phyloP scores from a whole-genome alignment of 2,113 vertebrate species.

The Tetrao urogallus region DNA sequence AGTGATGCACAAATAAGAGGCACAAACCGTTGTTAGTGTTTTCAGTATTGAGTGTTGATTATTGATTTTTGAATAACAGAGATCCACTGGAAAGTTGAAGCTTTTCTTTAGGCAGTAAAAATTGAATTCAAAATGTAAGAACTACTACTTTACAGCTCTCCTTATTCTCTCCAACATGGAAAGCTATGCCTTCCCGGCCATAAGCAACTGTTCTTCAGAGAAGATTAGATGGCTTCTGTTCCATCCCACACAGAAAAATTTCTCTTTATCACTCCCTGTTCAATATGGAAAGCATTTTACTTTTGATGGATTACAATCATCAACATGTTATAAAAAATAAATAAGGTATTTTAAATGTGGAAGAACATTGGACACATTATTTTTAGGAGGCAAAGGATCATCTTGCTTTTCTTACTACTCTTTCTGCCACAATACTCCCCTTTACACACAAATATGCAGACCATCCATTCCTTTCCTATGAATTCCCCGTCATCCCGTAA shows the following conservation, averaged over 20 bases:
- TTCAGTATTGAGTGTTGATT: background rate
- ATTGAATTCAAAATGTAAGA: background rate
- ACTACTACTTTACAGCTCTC: background rate
- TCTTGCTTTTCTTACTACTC: background rate
- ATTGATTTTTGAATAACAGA: background rate
- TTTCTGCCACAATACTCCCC: background rate
- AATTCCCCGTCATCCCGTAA: background rate
- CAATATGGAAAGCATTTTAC: background rate
- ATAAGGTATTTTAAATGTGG: background rate
- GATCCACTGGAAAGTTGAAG: background rate
- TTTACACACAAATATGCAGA: background rate
- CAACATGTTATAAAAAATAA: background rate
- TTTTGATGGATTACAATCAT: background rate
- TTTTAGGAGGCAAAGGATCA: background rate
- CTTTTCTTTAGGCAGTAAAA: background rate
- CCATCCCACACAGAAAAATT: rapidly evolving
- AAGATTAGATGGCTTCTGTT: background rate
- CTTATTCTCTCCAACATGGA: background rate
- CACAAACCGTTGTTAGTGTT: background rate
- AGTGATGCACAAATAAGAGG: background rate
- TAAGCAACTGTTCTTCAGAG: background rate
- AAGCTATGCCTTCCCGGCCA: background rate
- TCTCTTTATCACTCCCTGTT: background rate
- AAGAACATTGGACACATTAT: background rate
- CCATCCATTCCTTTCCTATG: background rate